These are phyloP conservation scores for Malthinus seriepunctatus DNA, from an alignment of 2,888 invertebrate genomes.

Conservation along the genomic window DNA sequence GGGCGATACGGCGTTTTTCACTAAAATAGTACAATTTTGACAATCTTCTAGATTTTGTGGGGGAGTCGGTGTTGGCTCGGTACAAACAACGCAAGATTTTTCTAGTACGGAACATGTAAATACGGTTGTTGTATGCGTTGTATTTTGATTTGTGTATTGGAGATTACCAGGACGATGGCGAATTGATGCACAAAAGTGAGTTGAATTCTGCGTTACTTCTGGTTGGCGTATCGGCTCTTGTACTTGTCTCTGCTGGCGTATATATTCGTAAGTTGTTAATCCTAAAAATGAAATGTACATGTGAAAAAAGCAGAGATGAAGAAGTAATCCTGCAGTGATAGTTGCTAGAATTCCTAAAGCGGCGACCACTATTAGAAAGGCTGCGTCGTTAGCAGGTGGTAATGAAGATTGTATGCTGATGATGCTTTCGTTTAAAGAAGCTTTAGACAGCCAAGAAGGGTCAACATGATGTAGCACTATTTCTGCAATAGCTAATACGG, in stretches of 20 bases:
- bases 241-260: conserved; percentile 60
- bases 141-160: conserved; percentile 52
- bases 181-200: conserved; percentile 24
- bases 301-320: conserved; percentile 87
- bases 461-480: conserved; percentile 67
- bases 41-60: conserved; percentile 52
- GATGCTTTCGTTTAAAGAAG: conserved; percentile 41
- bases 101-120: conserved; percentile 59
- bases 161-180: conserved; percentile 48
- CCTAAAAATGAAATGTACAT: conserved; percentile 83
- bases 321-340: conserved; percentile 73
- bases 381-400: conserved; percentile 60
- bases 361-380: conserved; percentile 63
- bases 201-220: conserved; percentile 12
- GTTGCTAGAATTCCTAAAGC: conserved; percentile 72
- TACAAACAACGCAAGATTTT: conserved; percentile 51
- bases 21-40: conserved; percentile 43
- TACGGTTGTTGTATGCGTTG: conserved; percentile 43
- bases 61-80: conserved; percentile 56
- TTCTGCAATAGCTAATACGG: conserved; percentile 71
- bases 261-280: conserved; percentile 89
- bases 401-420: conserved; percentile 33
- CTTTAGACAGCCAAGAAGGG: conserved; percentile 60
- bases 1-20: conserved; percentile 45
- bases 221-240: conserved; percentile 36